Conservation (phyloP, 2,113 vertebrate genomes). For the Cyphomyrus discorhynchus region DNA sequence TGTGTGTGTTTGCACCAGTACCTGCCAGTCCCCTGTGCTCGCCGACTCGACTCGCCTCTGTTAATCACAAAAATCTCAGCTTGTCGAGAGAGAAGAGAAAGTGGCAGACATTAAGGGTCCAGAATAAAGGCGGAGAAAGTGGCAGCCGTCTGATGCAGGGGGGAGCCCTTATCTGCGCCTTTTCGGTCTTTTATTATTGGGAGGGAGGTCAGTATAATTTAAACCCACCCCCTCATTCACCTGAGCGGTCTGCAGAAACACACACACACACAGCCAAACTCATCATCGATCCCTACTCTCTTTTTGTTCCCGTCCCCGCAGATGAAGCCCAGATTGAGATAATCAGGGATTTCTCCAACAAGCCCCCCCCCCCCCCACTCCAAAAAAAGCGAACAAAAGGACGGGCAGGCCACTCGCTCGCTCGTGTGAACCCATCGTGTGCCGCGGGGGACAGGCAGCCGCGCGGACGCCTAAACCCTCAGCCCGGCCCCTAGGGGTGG, state of each 20-base stretch:
- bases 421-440: background rate
- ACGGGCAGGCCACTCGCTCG: background rate
- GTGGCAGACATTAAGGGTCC: background rate
- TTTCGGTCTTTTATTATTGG: background rate
- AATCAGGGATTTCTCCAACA: background rate
- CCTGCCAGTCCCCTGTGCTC: constrained; percentile 58
- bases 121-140: background rate
- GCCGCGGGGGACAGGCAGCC: background rate
- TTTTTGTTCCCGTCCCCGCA: background rate
- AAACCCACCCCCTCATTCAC: background rate
- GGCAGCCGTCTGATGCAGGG: background rate
- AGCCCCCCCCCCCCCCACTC: too few species aligned
- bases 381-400: background rate
- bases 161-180: background rate
- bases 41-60: background rate
- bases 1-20: background rate
- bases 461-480: background rate
- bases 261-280: background rate
- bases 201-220: background rate
- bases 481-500: background rate
- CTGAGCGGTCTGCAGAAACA: background rate
- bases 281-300: background rate
- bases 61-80: background rate
- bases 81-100: background rate
- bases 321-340: background rate